Percentiles rank a stretch among this genome's conserved stretches.
Conservation (phyloP, 2,888 invertebrate genomes). For the Volucella zonaria region DNA sequence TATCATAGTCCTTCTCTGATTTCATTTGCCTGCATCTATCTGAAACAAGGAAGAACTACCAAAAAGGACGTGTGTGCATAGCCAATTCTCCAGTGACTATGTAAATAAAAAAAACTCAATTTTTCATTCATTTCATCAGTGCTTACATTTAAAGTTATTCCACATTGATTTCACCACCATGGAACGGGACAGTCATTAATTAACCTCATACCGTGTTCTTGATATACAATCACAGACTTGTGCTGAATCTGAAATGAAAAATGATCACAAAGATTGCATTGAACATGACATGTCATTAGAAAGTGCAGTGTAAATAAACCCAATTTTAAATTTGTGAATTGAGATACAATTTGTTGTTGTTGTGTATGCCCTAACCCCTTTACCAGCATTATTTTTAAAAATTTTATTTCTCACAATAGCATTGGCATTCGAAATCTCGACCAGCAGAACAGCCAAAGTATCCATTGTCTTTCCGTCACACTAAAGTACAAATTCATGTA, state of each 20-base stretch:
- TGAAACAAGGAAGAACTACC: background rate
- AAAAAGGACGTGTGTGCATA: slow-evolving; percentile 22
- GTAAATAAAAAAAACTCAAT: slow-evolving; percentile 69
- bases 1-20: slow-evolving; percentile 52
- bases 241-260: slow-evolving; percentile 60
- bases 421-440: slow-evolving; percentile 38
- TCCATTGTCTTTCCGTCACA: slow-evolving; percentile 52
- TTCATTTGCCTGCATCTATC: slow-evolving; percentile 6
- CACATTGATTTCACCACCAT: slow-evolving; percentile 40
- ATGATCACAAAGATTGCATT: slow-evolving; percentile 43
- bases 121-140: slow-evolving; percentile 64
- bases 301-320: slow-evolving; percentile 16
- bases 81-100: slow-evolving; percentile 43
- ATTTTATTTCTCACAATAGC: slow-evolving; percentile 61
- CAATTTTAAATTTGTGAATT: slow-evolving; percentile 1
- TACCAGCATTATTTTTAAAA: slow-evolving; percentile 54
- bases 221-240: slow-evolving; percentile 53
- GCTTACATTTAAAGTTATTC: slow-evolving; percentile 63
- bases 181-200: slow-evolving; percentile 63
- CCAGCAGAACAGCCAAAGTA: slow-evolving; percentile 64
- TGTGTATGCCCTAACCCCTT: slow-evolving; percentile 1
- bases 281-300: slow-evolving; percentile 17
- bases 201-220: slow-evolving; percentile 44
- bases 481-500: slow-evolving; percentile 69
- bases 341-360: slow-evolving; percentile 34